Evolutionary conservation across 2,797 vertebrate genomes (phyloP).

Genomic region (Meriones psammophilus): DNA sequence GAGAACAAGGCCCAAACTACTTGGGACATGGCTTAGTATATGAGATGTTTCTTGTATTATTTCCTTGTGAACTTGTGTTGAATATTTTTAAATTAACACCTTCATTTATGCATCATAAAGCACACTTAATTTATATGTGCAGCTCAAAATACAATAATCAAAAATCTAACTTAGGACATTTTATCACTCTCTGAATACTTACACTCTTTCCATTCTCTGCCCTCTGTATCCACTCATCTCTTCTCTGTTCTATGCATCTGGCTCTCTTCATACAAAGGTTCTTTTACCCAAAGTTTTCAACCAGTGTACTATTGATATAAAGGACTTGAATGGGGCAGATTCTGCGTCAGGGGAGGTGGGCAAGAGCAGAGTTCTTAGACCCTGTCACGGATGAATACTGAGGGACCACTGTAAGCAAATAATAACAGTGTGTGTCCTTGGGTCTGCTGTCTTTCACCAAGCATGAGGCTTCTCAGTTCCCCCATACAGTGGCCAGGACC

Average conservation of each 20-base stretch:
- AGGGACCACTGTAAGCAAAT: neutral
- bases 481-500: neutral
- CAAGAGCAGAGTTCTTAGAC: neutral
- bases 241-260: neutral
- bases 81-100: neutral
- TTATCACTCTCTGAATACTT: neutral
- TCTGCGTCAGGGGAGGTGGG: neutral
- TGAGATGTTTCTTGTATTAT: neutral
- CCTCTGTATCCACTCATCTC: neutral
- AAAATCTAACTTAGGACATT: neutral
- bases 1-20: neutral
- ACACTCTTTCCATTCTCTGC: neutral
- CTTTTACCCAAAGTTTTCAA: neutral
- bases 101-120: conserved; percentile 1
- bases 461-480: neutral
- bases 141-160: neutral
- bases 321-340: neutral
- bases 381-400: neutral
- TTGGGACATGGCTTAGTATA: neutral
- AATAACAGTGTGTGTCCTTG: neutral
- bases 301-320: neutral
- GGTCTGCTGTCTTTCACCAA: neutral
- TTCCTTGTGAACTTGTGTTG: neutral
- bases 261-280: neutral
- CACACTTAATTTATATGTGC: neutral